These are phyloP conservation scores for Liasis olivaceus DNA, from an alignment of 2,797 vertebrate species.

Conservation along the genomic window DNA sequence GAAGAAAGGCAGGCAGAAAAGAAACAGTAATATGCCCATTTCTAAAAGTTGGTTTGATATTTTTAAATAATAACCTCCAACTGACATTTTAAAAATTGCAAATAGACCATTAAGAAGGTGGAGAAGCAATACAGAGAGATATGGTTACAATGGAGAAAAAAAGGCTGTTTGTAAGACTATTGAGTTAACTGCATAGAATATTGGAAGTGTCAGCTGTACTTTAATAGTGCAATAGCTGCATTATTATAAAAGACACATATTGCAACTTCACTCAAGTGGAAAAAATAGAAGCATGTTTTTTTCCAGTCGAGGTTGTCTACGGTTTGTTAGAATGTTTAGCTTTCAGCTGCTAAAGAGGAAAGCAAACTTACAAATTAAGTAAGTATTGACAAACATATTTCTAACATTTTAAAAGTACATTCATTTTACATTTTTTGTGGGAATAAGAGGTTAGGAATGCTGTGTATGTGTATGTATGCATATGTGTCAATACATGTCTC, in stretches of 20 bases:
- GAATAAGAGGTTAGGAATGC: neutral
- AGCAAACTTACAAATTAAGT: neutral
- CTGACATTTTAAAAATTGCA: neutral
- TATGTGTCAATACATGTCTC: neutral
- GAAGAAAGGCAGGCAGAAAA: neutral
- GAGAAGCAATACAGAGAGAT: neutral
- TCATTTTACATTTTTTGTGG: neutral
- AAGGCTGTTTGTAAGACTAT: conserved; percentile 7
- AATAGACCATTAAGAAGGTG: neutral
- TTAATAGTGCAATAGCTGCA: neutral
- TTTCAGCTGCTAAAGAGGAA: neutral
- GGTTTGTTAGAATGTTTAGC: neutral
- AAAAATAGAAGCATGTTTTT: conserved; percentile 5
- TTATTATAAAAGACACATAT: conserved; percentile 5
- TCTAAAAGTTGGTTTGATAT: neutral
- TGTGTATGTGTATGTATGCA: neutral
- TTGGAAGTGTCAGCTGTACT: neutral
- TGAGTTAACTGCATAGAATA: neutral
- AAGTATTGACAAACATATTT: conserved; percentile 3
- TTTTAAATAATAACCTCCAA: conserved; percentile 1
- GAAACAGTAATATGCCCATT: neutral
- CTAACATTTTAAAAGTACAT: conserved; percentile 17
- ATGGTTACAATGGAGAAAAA: neutral
- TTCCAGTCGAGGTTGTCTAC: neutral
- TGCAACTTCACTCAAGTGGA: neutral